Evolutionary conservation across 2,888 invertebrate species (phyloP).

Genomic region (Nephrotoma guestfalica): DNA sequence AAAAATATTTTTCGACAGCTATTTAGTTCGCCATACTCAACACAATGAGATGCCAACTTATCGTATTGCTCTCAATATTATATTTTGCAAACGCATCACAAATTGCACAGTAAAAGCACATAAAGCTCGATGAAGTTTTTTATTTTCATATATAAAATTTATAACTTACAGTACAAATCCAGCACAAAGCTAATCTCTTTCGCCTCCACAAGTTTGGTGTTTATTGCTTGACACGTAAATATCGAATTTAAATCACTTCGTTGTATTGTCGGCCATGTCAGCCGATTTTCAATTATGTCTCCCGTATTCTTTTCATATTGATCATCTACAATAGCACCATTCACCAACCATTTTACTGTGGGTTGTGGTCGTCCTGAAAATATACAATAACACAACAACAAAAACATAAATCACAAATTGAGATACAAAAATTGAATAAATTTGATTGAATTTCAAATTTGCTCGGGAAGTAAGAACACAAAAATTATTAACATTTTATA

Average conservation of each 20-base stretch:
- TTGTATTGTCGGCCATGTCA: constrained; percentile 49
- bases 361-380: constrained; percentile 52
- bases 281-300: constrained; percentile 61
- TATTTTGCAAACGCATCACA: too few relatives aligned
- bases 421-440: neutral
- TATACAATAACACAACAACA: neutral
- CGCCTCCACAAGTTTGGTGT: constrained; percentile 58
- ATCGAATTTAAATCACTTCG: constrained; percentile 60
- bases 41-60: too few relatives aligned
- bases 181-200: constrained; percentile 51
- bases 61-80: too few relatives aligned
- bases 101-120: too few relatives aligned
- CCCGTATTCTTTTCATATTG: constrained; percentile 60
- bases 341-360: constrained; percentile 57
- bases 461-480: neutral
- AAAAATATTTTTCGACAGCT: too few relatives aligned
- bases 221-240: constrained; percentile 66
- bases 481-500: neutral
- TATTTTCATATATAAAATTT: neutral
- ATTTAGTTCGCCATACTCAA: too few relatives aligned
- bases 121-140: too few relatives aligned
- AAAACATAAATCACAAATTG: neutral
- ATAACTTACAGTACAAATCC: constrained; percentile 54
- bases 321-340: constrained; percentile 54
- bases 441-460: neutral